Base-by-base conservation (phyloP, 2,113 vertebrate species). In the Myodes glareolus region DNA sequence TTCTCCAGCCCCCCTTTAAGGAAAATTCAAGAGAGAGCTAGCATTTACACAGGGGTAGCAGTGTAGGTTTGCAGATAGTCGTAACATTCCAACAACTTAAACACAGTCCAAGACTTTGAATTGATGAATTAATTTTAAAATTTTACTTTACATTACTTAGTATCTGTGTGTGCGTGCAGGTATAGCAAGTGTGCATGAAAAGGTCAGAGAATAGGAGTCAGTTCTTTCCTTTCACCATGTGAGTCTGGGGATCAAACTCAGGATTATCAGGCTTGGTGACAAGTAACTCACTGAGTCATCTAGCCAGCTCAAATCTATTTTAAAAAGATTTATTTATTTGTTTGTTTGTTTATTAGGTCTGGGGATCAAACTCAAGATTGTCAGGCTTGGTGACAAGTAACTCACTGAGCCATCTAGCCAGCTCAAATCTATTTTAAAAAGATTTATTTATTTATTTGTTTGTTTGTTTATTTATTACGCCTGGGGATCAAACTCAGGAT, bases 31-130 rank as follows among this genome's bases (percentile, higher is more conserved):
- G 94, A 58, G 36, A 77, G 5, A 11, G 33, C 61, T 91, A 82
- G 36, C 78, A 92, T 11, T 72, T 75, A 87, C 0, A 89, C 0
- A 76, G 23, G 67, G 50, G 77, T 95, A 86, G 77, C 77, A 29
- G 67, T 89, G 90, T 25, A 82, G 27, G 63, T 84, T 92, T 23
- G 75, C 16, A 94, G 63, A 52, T 85, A 89, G 90, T 55, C 75
- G 55, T 13, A 96, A 90, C 5, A 94, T 63, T 88, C 12, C 85
- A 86, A 73, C 31, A 94, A 88, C 90, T 36, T 94, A 96, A 27
- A 96, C 23, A 94, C 52, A 92, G 85, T 77, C n/a, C 70, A 4
- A 55, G 39, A 94, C 61, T 94, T 52, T 88, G 33, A 95, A 93
- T 58, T 33, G 13, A 78, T 94, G 39, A 92, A 94, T 23, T 94